These are phyloP conservation scores for Agonopterix subpropinquella DNA, from an alignment of 2,888 invertebrate genomes.

Conservation along the genomic window DNA sequence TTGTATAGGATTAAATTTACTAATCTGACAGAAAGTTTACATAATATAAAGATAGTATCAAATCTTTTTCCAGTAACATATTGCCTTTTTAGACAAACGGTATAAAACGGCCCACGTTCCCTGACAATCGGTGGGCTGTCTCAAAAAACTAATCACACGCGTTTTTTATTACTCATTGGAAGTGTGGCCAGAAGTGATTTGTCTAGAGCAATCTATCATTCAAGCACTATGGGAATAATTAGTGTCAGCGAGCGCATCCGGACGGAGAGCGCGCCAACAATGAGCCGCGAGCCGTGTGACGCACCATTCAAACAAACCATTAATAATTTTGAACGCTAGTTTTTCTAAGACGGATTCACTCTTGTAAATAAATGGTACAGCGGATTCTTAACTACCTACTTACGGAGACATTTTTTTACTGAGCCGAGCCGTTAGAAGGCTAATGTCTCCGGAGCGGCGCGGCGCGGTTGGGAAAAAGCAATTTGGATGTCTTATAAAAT, in stretches of 20 bases:
- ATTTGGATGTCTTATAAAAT: constrained; percentile 15
- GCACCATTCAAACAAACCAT: constrained; percentile 73
- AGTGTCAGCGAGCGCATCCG: constrained; percentile 73
- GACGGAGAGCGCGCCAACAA: constrained; percentile 64
- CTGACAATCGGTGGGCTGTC: constrained; percentile 48
- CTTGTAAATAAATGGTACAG: constrained; percentile 72
- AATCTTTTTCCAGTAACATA: constrained; percentile 44
- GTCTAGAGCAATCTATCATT: constrained; percentile 73
- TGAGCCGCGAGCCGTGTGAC: constrained; percentile 62
- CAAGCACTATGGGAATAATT: constrained; percentile 73
- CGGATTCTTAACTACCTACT: constrained; percentile 69
- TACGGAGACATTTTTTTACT: constrained; percentile 64
- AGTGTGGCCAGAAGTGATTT: constrained; percentile 68
- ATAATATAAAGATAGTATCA: constrained; percentile 40
- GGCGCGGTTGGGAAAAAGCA: constrained; percentile 23
- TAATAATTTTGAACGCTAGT: constrained; percentile 71
- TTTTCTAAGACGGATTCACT: constrained; percentile 68
- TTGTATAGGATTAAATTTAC: constrained; percentile 44
- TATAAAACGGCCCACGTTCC: constrained; percentile 48
- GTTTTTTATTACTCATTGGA: constrained; percentile 61
- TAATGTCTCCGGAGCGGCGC: constrained; percentile 36
- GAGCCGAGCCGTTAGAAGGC: constrained; percentile 43
- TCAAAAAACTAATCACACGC: constrained; percentile 59
- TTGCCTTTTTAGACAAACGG: constrained; percentile 52
- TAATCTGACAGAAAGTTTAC: constrained; percentile 50